Evolutionary conservation across 2,113 vertebrate species (phyloP).

Genomic region (Actenoides lindsayi): DNA sequence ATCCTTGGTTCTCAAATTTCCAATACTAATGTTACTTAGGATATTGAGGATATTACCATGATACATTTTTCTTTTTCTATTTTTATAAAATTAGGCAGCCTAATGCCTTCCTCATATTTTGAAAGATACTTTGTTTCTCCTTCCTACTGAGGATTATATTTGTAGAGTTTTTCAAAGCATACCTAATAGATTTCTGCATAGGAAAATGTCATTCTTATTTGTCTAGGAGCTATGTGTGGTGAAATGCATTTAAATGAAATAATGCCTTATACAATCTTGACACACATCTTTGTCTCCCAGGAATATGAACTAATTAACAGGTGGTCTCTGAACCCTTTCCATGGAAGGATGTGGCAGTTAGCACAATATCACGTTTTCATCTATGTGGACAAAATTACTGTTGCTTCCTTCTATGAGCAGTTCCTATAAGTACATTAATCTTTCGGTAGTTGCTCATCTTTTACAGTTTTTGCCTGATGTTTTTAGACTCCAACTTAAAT

Average conservation of each 20-base stretch:
- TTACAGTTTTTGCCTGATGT: neutral
- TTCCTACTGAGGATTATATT: neutral
- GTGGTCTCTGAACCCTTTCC: neutral
- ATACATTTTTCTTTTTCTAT: neutral
- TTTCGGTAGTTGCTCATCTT: neutral
- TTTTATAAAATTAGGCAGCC: neutral
- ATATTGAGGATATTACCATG: neutral
- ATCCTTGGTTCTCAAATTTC: neutral
- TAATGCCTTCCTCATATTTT: neutral
- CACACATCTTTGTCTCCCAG: neutral
- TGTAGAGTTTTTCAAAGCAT: neutral
- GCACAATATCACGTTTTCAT: neutral
- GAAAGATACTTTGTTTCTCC: neutral
- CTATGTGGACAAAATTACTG: neutral
- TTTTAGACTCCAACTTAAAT: neutral
- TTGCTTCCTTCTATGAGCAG: neutral
- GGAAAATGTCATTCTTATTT: neutral
- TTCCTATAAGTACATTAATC: neutral
- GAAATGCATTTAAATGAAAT: neutral
- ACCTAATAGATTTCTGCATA: neutral
- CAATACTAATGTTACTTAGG: neutral
- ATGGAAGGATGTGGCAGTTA: neutral
- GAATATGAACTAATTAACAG: neutral
- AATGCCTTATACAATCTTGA: neutral
- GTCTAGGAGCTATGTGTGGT: neutral